These are phyloP conservation scores for Cheilosia soror DNA, from an alignment of 2,888 invertebrate genomes.

Conservation along the genomic window DNA sequence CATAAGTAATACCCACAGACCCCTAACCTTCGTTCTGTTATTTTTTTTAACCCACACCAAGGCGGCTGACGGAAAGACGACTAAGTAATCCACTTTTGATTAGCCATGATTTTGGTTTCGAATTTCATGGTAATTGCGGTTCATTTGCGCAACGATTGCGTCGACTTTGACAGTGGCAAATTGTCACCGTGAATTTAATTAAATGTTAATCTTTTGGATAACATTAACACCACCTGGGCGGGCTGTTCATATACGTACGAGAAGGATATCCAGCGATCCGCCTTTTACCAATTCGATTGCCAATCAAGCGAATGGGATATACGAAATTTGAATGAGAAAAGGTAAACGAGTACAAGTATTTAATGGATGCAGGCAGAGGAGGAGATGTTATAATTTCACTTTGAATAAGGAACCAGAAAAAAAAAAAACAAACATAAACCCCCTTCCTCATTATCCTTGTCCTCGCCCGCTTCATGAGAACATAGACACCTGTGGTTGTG, in stretches of 20 bases:
- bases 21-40: not conserved
- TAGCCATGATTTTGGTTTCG: conserved; percentile 47
- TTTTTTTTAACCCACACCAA: conserved; percentile 1
- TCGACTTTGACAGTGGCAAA: conserved; percentile 31
- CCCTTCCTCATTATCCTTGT: conserved; percentile 14
- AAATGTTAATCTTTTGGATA: conserved; percentile 55
- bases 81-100: conserved; percentile 53
- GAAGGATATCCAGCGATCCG: conserved; percentile 3
- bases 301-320: conserved; percentile 43
- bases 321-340: conserved; percentile 50
- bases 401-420: conserved; percentile 9
- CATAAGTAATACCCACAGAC: not conserved
- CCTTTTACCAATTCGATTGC: conserved; percentile 39
- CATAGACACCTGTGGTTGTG: conserved; percentile 62
- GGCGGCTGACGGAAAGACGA: conserved; percentile 8
- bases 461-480: conserved; percentile 19
- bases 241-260: not conserved
- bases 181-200: conserved; percentile 57
- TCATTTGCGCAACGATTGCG: conserved; percentile 32
- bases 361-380: not conserved
- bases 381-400: not conserved
- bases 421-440: not conserved
- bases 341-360: not conserved
- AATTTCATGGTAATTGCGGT: conserved; percentile 54
- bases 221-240: conserved; percentile 25